Evolutionary conservation across 2,797 vertebrate genomes (phyloP).

Genomic region (Myiothlypis coronata): DNA sequence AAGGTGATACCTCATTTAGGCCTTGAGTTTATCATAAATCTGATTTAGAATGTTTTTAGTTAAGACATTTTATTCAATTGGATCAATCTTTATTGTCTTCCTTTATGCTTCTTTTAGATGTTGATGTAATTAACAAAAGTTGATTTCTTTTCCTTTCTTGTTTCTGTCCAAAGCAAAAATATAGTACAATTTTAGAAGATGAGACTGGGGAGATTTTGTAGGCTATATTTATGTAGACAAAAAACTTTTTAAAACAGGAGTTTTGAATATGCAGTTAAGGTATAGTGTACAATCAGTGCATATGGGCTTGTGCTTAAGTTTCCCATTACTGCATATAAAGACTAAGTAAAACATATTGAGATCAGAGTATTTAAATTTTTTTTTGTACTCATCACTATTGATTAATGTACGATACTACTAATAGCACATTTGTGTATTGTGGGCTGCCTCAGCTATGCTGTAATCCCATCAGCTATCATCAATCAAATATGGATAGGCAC

Average conservation of each 20-base stretch:
- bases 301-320: not conserved
- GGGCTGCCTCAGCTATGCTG: not conserved
- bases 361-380: not conserved
- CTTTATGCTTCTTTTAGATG: conserved; percentile 9
- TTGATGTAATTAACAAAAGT: not conserved
- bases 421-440: not conserved
- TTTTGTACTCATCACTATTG: not conserved
- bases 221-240: not conserved
- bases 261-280: not conserved
- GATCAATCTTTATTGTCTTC: not conserved
- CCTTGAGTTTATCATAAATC: not conserved
- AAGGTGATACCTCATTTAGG: not conserved
- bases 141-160: not conserved
- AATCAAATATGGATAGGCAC: not conserved
- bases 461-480: not conserved
- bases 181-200: not conserved
- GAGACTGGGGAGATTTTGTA: not conserved
- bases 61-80: not conserved
- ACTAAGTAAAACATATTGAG: not conserved
- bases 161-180: not conserved
- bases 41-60: not conserved
- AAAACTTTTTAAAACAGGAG: not conserved
- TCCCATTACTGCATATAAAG: not conserved
- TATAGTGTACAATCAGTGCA: not conserved
- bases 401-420: conserved; percentile 9